Evolutionary conservation across 2,113 vertebrate genomes (phyloP).

Genomic region (Ondatra zibethicus): DNA sequence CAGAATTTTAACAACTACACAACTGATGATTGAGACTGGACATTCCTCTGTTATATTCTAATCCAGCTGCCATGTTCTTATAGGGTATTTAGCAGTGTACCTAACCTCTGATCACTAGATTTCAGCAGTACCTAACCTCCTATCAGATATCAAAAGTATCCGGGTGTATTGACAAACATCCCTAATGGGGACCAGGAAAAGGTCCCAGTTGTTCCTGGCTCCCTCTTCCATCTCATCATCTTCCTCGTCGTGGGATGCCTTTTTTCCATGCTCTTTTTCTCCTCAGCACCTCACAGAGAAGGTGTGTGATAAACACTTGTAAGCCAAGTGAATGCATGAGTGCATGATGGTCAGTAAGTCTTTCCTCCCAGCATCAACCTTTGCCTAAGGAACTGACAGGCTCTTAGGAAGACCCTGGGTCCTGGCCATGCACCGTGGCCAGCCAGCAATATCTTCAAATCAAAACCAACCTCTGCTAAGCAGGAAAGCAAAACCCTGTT

Average conservation of each 20-base stretch:
- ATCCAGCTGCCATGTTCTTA: not conserved
- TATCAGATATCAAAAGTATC: not conserved
- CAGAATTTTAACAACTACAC: not conserved
- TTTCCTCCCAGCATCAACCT: not conserved
- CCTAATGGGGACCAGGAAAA: not conserved
- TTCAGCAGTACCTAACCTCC: not conserved
- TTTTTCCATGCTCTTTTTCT: not conserved
- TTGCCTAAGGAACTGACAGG: conserved; percentile 12
- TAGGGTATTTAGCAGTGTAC: not conserved
- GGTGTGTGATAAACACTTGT: not conserved
- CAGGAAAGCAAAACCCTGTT: conserved; percentile 34
- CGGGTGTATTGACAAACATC: not conserved
- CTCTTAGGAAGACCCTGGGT: conserved; percentile 13
- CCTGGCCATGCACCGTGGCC: conserved; percentile 4
- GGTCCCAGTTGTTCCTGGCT: not conserved
- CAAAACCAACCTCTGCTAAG: conserved; percentile 57
- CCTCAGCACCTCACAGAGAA: not conserved
- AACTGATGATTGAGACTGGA: not conserved
- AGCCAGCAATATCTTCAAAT: conserved; percentile 62
- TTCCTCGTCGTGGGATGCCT: not conserved
- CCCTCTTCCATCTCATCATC: not conserved
- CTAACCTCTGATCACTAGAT: not conserved
- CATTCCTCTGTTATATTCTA: not conserved
- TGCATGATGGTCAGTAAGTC: not conserved
- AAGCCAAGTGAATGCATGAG: not conserved